Base-by-base conservation (phyloP, 2,888 invertebrate genomes). In the Autographa gamma region DNA sequence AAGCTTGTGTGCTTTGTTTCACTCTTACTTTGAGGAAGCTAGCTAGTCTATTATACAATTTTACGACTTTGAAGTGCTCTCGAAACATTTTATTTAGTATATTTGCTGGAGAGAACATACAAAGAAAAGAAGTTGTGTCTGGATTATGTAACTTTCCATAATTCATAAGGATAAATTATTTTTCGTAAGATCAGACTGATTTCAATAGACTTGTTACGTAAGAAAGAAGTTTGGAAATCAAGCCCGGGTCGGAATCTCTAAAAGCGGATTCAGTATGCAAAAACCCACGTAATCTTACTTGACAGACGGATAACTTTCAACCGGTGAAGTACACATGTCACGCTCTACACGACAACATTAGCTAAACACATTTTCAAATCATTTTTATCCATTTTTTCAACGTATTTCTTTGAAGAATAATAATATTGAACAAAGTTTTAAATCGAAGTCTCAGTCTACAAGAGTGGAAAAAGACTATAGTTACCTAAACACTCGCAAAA, bases 191-290 rank as follows among this genome's bases (percentile, higher is more conserved):
- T 25, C 54, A 38, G 19, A 25, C 32, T 48, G 61, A 79, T 61
- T 38, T 56, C 66, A 69, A 63, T 43, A 69, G 13, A 62, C 11
- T n/a, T 9, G 60, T 34, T 58, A 58, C 9, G 34, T 65, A 9
- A 11, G 58, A 32, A 63, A 48, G 58, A 69, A 66, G 52, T 79
- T 68, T 52, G 54, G 32, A 79, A 74, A 68, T 75, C 48, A 54
- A 79, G 65, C 54, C 76, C 38, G 71, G 63, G 63, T 65, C 25
- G 31, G 34, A 25, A 34, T 59, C 59, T 56, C 41, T 11, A 41
- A n/a, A 43, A 19, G 67, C 66, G 34, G 52, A 60, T 65, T 77
- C 64, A 60, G 71, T 77, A 77, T 71, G 72, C 72, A 80, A 67
- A 77, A 71, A 60, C 43, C 6, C 25, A 32, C 41, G 38, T 19